A percentile compares a stretch with the other conserved stretches of the same genome.
Conservation (phyloP, 1,140 invertebrate genomes). For the Mizuhopecten yessoensis region DNA sequence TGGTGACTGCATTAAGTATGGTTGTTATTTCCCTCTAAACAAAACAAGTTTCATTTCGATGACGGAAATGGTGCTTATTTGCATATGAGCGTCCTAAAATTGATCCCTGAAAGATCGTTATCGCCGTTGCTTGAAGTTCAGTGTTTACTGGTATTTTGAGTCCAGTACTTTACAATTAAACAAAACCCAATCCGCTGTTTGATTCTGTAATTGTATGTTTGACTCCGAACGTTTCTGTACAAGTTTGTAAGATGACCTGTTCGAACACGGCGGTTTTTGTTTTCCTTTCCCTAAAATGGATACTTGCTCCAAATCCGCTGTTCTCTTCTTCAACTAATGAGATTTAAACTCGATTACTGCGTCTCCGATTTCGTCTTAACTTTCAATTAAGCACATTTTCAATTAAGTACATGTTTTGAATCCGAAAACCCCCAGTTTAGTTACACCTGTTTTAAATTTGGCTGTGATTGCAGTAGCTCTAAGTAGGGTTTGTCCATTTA, state of each 20-base stretch:
- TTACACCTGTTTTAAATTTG: background rate
- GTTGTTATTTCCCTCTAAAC: no score
- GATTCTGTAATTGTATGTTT: background rate
- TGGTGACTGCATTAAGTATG: background rate
- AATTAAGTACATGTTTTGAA: slow-evolving; percentile 36
- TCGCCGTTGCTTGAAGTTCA: background rate
- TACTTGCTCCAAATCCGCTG: background rate
- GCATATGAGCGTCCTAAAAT: background rate
- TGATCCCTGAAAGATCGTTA: no score
- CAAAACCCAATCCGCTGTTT: background rate
- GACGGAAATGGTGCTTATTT: background rate
- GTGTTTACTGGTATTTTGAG: no score
- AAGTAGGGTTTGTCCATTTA: no score
- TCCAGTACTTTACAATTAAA: background rate
- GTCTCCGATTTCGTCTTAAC: background rate
- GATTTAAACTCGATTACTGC: background rate
- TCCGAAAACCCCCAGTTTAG: background rate
- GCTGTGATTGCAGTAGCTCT: background rate
- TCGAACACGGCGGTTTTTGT: background rate
- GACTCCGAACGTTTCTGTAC: background rate
- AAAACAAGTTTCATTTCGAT: background rate
- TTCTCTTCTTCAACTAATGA: background rate
- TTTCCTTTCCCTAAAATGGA: background rate
- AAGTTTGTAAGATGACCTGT: background rate
- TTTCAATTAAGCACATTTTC: background rate